phyloP scores from a whole-genome alignment of 2,888 invertebrate genomes.

The Calliopum simillimum region DNA sequence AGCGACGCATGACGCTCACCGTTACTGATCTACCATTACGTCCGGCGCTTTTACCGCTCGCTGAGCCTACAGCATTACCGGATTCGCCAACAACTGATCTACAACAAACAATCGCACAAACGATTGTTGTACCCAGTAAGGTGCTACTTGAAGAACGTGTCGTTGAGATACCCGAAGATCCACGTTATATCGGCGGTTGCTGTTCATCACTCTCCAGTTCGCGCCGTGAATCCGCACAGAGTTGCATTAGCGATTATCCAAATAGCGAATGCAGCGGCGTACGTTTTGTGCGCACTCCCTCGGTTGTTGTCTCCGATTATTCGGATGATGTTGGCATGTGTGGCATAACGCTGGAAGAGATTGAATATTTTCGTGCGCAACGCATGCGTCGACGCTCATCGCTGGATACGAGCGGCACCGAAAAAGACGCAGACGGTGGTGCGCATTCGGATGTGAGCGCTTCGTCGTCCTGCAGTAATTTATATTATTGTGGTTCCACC shows the following conservation, averaged over 20 bases:
- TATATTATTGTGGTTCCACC: conserved; percentile 72
- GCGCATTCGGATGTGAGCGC: conserved; percentile 70
- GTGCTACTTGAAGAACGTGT: conserved; percentile 72
- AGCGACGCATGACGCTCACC: conserved; percentile 65
- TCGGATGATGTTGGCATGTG: conserved; percentile 77
- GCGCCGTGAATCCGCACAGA: conserved; percentile 68
- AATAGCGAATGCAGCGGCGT: conserved; percentile 68
- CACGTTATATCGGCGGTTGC: conserved; percentile 46
- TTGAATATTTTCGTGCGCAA: conserved; percentile 71
- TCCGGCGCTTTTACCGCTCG: conserved; percentile 63
- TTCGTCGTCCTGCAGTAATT: conserved; percentile 72
- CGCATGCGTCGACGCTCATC: conserved; percentile 64
- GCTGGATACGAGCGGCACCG: conserved; percentile 56
- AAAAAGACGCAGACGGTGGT: conserved; percentile 48
- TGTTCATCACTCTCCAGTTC: conserved; percentile 61
- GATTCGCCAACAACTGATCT: conserved; percentile 56
- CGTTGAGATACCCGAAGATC: conserved; percentile 69
- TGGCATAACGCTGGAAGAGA: conserved; percentile 72
- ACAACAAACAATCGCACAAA: conserved; percentile 45
- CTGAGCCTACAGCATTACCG: conserved; percentile 64
- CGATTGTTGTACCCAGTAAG: conserved; percentile 63
- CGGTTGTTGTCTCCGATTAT: conserved; percentile 89
- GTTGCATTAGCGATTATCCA: conserved; percentile 65
- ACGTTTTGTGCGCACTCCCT: conserved; percentile 82
- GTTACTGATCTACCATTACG: conserved; percentile 66